phyloP scores from a whole-genome alignment of 1,140 invertebrate species.

The Achroia grisella region DNA sequence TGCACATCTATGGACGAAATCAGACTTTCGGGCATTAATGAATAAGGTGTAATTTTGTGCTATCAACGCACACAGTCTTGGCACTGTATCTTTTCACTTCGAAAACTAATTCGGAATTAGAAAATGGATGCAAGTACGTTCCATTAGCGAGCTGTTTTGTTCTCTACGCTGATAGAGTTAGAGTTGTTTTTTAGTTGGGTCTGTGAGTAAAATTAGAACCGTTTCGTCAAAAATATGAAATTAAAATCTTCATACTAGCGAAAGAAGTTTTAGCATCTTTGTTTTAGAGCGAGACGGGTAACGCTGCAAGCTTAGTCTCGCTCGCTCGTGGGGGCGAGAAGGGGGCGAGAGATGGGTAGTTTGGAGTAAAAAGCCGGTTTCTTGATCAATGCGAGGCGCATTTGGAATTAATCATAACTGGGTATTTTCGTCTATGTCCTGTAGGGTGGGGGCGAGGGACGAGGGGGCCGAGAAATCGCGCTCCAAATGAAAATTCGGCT shows the following conservation, averaged over 20 bases:
- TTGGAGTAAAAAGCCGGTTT: conserved; percentile 68
- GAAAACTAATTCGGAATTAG: conserved; percentile 72
- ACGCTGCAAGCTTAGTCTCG: conserved; percentile 61
- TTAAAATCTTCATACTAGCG: conserved; percentile 74
- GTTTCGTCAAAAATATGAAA: conserved; percentile 73
- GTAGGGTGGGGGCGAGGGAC: conserved; percentile 21
- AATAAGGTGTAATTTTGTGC: conserved; percentile 30
- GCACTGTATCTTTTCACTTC: conserved; percentile 73
- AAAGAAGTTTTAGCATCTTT: conserved; percentile 74
- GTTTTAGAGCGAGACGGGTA: conserved; percentile 67
- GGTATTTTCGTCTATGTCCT: conserved; percentile 70
- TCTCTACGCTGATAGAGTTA: conserved; percentile 16
- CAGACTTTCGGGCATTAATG: conserved; percentile 23
- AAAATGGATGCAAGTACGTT: conserved; percentile 61
- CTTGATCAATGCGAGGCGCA: conserved; percentile 70
- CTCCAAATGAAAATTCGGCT: conserved; percentile 70
- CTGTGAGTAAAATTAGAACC: conserved; percentile 57
- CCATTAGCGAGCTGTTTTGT: conserved; percentile 10
- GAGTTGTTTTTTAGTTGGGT: conserved; percentile 15
- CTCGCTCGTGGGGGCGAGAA: conserved; percentile 29
- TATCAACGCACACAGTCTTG: conserved; percentile 49
- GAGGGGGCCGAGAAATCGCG: conserved; percentile 52
- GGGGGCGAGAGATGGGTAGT: conserved; percentile 55
- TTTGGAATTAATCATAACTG: conserved; percentile 72
- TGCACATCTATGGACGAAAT: conserved; percentile 21